phyloP scores from a whole-genome alignment of 2,113 vertebrate genomes.

The Bubalus kerabau region DNA sequence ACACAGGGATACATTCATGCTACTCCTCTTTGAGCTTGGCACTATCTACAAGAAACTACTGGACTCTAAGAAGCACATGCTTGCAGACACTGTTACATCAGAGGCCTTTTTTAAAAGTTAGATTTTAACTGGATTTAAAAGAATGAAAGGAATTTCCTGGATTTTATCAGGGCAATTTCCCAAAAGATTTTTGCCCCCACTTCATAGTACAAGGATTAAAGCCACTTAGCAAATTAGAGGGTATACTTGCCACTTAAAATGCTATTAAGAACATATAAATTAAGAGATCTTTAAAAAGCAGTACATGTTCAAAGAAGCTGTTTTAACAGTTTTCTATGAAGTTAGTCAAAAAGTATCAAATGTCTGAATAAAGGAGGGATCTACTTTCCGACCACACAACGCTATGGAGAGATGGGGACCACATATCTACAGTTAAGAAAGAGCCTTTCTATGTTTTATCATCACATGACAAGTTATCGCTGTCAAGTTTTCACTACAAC shows the following conservation, averaged over 20 bases:
- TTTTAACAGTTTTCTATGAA: slow-evolving; percentile 44
- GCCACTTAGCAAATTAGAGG: slow-evolving; percentile 44
- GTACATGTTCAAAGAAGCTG: not conserved
- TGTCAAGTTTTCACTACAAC: slow-evolving; percentile 49
- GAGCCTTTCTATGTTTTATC: not conserved
- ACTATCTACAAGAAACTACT: not conserved
- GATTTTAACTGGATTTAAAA: slow-evolving; percentile 56
- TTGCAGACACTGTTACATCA: slow-evolving; percentile 30
- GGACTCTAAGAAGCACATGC: not conserved
- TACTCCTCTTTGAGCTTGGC: not conserved
- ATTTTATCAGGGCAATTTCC: slow-evolving; percentile 60
- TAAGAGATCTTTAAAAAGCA: slow-evolving; percentile 49
- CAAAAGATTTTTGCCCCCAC: slow-evolving; percentile 36
- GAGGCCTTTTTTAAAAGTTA: slow-evolving; percentile 18
- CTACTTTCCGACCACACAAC: slow-evolving; percentile 14
- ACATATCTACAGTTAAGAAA: slow-evolving; percentile 6
- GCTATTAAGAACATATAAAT: slow-evolving; percentile 45
- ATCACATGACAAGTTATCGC: slow-evolving; percentile 36
- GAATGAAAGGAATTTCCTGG: slow-evolving; percentile 71
- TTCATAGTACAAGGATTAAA: slow-evolving; percentile 40
- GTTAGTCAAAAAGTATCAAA: slow-evolving; percentile 42
- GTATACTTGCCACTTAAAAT: slow-evolving; percentile 36
- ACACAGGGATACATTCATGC: slow-evolving; percentile 30
- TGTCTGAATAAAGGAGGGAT: not conserved
- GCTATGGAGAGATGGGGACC: not conserved